Base-by-base conservation (phyloP, 1,140 invertebrate species). In the Drosophila sp. region DNA sequence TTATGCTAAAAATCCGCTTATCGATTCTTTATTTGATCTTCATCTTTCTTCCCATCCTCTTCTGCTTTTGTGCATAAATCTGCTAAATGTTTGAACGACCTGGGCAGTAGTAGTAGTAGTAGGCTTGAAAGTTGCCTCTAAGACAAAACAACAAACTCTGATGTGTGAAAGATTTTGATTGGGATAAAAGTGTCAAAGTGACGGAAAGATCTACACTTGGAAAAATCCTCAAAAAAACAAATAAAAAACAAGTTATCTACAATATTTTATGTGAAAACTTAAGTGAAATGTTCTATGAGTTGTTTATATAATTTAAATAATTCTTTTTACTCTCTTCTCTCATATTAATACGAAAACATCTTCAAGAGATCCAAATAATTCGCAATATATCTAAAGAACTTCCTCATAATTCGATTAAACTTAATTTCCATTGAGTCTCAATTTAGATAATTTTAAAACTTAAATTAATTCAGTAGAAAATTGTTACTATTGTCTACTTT, bases 1-100 rank as follows among this genome's bases (percentile, higher is more conserved):
- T 77, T 25, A 61, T 72, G 64, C 66, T 44, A 70, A 77, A 70
- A 66, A 7, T 44, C 40, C 54, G 64, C 64, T 66, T 58, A 66
- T 54, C 50, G 50, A 55, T 60, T 50, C 33, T 61, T 47, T 32
- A 54, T 33, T 67, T 60, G 32, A 30, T 71, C 55, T 64, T 29
- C 33, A 32, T 68, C 17, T 65, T 56, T 25, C 27, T 38, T 50
- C 44, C 27, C 25, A 7, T 27, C 44, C 23, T 50, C 44, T 7
- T 23, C 41, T 44, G 23, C 17, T 47, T 23, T 17, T 23, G 25
- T 47, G 17, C 44, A 47, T 47, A 23, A 17, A 47, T 50, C 25
- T 50, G 44, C 44, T 27, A 50, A 50, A 47, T 47, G 44, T 47
- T 47, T 47, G 44, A 17, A 23, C 44, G 2, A 47, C 5, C 23